Percentiles rank a stretch among this genome's conserved stretches.
phyloP scores from a whole-genome alignment of 37 sponge, comb jelly and placozoan species.

The Hormiphora californensis region DNA sequence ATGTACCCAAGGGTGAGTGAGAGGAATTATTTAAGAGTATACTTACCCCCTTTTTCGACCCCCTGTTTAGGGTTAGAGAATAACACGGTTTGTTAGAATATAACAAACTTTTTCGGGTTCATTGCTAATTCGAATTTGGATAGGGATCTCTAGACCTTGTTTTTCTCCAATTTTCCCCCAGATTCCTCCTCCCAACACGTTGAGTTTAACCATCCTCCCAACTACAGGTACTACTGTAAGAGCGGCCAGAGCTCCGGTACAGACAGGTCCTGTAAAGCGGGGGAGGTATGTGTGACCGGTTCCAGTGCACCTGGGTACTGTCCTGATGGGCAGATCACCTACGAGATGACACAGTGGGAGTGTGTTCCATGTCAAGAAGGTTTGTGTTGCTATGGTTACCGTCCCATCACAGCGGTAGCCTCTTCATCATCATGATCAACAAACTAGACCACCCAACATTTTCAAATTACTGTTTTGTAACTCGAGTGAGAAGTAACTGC shows the following conservation, averaged over 20 bases:
- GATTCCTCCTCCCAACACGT: too few relatives aligned
- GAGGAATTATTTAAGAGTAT: not conserved
- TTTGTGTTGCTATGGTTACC: not conserved
- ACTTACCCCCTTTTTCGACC: not conserved
- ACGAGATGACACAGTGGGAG: not conserved
- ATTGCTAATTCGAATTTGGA: too few relatives aligned
- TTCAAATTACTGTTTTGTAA: too few relatives aligned
- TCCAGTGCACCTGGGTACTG: slow-evolving; percentile 9
- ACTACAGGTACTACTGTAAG: slow-evolving; percentile 38
- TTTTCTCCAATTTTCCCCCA: too few relatives aligned
- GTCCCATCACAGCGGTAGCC: too few relatives aligned
- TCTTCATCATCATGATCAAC: too few relatives aligned
- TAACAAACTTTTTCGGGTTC: too few relatives aligned
- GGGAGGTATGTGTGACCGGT: slow-evolving; percentile 55
- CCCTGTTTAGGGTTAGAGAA: not conserved
- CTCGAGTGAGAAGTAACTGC: too few relatives aligned
- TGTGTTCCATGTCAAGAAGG: not conserved
- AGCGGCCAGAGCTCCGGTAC: not conserved
- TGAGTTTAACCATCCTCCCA: not conserved
- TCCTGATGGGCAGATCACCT: slow-evolving; percentile 38
- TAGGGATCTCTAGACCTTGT: too few relatives aligned
- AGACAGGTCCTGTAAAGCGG: slow-evolving; percentile 35
- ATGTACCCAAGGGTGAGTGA: slow-evolving; percentile 43
- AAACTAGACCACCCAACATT: too few relatives aligned
- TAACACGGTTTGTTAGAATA: not conserved